phyloP scores from a whole-genome alignment of 2,113 vertebrate genomes.

The Scolopax mira region DNA sequence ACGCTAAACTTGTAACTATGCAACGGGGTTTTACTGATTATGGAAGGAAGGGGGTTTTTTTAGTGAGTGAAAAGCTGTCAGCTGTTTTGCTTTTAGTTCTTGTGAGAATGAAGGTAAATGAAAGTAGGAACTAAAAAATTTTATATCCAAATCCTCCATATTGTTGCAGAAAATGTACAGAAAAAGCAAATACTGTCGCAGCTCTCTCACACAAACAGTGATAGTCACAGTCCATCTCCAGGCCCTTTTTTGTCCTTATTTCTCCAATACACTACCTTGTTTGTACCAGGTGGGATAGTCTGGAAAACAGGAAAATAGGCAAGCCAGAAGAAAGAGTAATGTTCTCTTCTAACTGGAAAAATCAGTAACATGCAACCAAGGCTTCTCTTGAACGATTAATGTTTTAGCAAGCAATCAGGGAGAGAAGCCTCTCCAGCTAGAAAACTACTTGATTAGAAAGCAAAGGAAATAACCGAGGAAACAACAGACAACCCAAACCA shows the following conservation, averaged over 20 bases:
- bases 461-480: background rate
- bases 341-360: background rate
- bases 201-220: accelerated
- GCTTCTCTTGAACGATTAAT: background rate
- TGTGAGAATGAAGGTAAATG: background rate
- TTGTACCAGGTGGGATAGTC: background rate
- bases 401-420: background rate
- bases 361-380: background rate
- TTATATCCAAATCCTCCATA: background rate
- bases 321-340: background rate
- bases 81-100: background rate
- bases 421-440: background rate
- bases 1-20: background rate
- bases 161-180: background rate
- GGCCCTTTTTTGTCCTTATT: background rate
- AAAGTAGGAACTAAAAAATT: background rate
- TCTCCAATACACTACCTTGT: accelerated
- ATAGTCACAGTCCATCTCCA: background rate
- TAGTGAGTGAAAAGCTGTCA: background rate
- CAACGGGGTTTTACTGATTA: background rate
- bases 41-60: background rate
- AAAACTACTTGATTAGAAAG: background rate
- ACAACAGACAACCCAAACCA: background rate
- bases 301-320: background rate
- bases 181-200: too few relatives aligned